These are phyloP conservation scores for Drosophila murphyi DNA, from an alignment of 1,140 invertebrate genomes.

Conservation along the genomic window DNA sequence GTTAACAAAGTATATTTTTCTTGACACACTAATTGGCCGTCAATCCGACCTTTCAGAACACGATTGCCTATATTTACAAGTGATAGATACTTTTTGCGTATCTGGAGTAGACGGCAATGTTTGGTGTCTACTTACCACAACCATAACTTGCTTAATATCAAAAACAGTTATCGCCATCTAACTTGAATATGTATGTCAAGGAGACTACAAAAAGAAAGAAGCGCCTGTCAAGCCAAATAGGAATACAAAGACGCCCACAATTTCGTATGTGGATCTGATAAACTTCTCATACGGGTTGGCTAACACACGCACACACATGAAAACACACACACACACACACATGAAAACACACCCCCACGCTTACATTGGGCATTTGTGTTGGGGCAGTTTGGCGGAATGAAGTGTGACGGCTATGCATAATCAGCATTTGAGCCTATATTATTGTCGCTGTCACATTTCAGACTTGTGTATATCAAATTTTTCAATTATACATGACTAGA, in stretches of 20 bases:
- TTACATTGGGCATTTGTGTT: conserved; percentile 55
- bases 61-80: not conserved
- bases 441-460: conserved; percentile 15
- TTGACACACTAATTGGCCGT: too few species aligned
- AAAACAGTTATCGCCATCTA: conserved; percentile 73
- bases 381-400: conserved; percentile 21
- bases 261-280: conserved; percentile 10
- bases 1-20: not conserved
- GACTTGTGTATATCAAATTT: conserved; percentile 56
- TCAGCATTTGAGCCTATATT: conserved; percentile 72
- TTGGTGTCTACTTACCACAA: conserved; percentile 60
- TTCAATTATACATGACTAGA: conserved; percentile 63
- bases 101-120: conserved; percentile 4
- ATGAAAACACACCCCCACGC: conserved; percentile 44
- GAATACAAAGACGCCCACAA: conserved; percentile 64
- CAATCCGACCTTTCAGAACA: too few species aligned
- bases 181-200: not conserved
- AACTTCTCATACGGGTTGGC: conserved; percentile 33
- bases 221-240: conserved; percentile 50
- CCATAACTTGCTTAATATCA: conserved; percentile 75
- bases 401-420: conserved; percentile 65
- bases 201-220: conserved; percentile 19
- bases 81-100: conserved; percentile 2
- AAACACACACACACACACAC: not conserved
- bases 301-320: conserved; percentile 3